These are phyloP conservation scores for Synergus umbraculus DNA, from an alignment of 2,888 invertebrate genomes.

Conservation along the genomic window DNA sequence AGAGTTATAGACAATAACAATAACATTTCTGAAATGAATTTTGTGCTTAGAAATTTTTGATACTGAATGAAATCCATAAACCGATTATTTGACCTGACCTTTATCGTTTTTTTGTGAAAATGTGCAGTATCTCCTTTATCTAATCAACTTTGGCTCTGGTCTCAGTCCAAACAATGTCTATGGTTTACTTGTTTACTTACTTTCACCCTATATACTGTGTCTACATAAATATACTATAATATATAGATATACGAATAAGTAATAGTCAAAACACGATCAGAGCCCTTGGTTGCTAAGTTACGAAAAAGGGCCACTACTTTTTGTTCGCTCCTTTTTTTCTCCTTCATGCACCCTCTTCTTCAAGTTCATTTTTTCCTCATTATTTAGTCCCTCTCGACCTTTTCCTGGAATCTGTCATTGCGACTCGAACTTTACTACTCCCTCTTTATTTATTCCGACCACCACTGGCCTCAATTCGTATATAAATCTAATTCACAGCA, in stretches of 20 bases:
- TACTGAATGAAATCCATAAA: background rate
- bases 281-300: background rate
- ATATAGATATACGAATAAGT: background rate
- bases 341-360: background rate
- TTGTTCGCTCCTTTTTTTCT: background rate
- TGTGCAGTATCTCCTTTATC: background rate
- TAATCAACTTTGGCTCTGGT: background rate
- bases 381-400: conserved; percentile 1
- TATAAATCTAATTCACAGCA: background rate
- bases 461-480: background rate
- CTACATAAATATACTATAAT: background rate
- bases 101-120: background rate
- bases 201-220: background rate
- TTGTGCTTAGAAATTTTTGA: background rate
- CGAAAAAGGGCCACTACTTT: background rate
- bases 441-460: conserved; percentile 1
- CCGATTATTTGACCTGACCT: background rate
- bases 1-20: background rate
- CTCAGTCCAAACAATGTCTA: background rate
- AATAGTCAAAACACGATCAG: conserved; percentile 1
- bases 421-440: background rate
- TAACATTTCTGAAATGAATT: background rate
- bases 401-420: background rate
- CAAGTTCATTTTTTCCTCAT: background rate
- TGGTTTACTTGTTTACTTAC: background rate